Conservation (phyloP, 1,140 invertebrate species). For the Lepidotrigona ventralis region DNA sequence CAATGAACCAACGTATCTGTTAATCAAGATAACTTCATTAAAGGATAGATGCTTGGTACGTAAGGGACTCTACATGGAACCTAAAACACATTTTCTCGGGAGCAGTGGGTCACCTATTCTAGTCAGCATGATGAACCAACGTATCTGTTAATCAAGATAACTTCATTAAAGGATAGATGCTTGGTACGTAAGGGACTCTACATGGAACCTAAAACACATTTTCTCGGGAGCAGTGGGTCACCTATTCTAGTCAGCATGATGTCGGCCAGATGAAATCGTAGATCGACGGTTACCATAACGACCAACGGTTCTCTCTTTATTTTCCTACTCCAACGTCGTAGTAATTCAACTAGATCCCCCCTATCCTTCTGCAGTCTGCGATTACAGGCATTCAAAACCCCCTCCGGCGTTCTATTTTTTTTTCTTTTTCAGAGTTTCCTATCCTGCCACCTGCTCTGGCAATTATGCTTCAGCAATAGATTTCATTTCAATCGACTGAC, state of each 20-base stretch:
- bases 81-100: slow-evolving; percentile 19
- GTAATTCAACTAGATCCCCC: not conserved
- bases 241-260: slow-evolving; percentile 39
- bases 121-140: slow-evolving; percentile 19
- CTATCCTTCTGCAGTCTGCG: not conserved
- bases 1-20: too few relatives aligned
- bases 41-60: not conserved
- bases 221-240: slow-evolving; percentile 36
- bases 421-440: slow-evolving; percentile 8
- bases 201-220: not conserved
- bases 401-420: not conserved
- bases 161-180: not conserved
- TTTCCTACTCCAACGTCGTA: slow-evolving; percentile 1
- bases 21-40: not conserved
- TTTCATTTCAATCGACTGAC: not conserved
- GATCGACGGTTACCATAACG: slow-evolving; percentile 46
- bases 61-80: not conserved
- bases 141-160: not conserved
- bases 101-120: slow-evolving; percentile 42
- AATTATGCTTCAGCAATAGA: slow-evolving; percentile 3
- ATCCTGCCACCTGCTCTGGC: not conserved
- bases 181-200: not conserved
- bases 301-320: slow-evolving; percentile 43
- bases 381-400: slow-evolving; percentile 30
- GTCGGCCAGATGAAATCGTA: slow-evolving; percentile 41